phyloP scores from a whole-genome alignment of 2,888 invertebrate species.

The Cosmopolites sordidus region DNA sequence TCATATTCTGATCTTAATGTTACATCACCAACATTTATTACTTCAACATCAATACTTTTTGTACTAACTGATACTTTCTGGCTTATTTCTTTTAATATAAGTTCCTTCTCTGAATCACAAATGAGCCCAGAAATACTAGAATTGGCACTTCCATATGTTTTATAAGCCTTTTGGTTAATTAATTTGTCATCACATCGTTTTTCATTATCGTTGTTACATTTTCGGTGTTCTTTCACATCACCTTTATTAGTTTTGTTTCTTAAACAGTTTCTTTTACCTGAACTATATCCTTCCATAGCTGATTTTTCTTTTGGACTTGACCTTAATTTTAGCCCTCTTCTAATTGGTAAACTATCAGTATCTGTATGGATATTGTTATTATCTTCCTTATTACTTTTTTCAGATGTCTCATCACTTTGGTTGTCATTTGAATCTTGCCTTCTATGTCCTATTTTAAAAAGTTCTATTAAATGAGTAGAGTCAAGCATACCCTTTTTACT shows the following conservation, averaged over 20 bases:
- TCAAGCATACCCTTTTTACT: not conserved
- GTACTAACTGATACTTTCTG: not conserved
- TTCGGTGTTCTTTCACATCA: too few species aligned
- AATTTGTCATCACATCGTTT: not conserved
- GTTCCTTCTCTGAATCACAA: too few species aligned
- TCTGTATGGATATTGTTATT: too few species aligned
- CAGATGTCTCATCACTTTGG: not conserved
- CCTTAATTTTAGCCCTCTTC: too few species aligned
- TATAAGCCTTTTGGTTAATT: not conserved
- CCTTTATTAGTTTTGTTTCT: too few species aligned
- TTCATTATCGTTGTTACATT: too few species aligned
- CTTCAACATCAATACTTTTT: not conserved
- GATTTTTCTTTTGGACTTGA: too few species aligned
- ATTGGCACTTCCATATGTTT: not conserved
- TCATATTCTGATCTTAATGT: not conserved
- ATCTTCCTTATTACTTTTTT: not conserved
- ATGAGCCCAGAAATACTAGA: too few species aligned
- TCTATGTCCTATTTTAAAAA: not conserved
- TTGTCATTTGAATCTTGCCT: not conserved
- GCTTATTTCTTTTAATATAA: not conserved
- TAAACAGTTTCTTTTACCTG: too few species aligned
- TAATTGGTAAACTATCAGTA: too few species aligned
- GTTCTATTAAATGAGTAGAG: not conserved
- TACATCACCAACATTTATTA: conserved; percentile 1
- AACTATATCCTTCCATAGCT: too few species aligned